Evolutionary conservation across 2,888 invertebrate species (phyloP), one percentile per base, ranked within the genome.

Genomic region (Linnaemya vulpina): DNA sequence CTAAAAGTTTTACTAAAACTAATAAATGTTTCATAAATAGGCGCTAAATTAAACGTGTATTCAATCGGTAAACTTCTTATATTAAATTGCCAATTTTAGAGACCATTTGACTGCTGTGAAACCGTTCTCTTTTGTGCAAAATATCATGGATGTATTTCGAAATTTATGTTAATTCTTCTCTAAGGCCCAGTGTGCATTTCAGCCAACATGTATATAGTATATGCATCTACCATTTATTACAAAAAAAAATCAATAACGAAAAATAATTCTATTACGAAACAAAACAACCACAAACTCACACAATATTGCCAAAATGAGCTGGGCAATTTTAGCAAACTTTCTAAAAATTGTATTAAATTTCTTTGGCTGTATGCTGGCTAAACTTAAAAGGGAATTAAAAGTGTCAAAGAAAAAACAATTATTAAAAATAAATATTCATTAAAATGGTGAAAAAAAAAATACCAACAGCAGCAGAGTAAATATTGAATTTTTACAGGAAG

Each of bases 301-400:
- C 35, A 58, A n/a, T 17, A 35, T 20, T 51, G 51, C 5, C 40
- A 62, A 53, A 43, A 70, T 63, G 53, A 63, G 38, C 40, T 43
- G 15, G 35, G n/a, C 3, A 68, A 70, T 62, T 40, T 71, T 71
- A 43, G 17, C 38, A 62, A 68, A 78, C 15, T 51, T 51, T 35
- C 68, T 22, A 17, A 38, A 74, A 35, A 20, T 53, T 75, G 15
- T 63, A 71, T 71, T 71, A 46, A 43, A 83, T 55, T 74, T 63
- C 43, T 68, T 58, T 71, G 74, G 35, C 53, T n/a, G 22, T 17
- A n/a, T 55, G 58, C 53, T 30, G 65, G 71, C 53, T 77, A 55
- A 82, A 60, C 13, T 63, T 53, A 53, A 77, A 81, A 74, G 71
- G 22, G 78, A 81, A 79, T 81, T 62, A 63, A 79, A 68, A 81